Evolutionary conservation across 2,888 invertebrate species (phyloP), one percentile per base, ranked within the genome.

Genomic region (Meteorus colon): DNA sequence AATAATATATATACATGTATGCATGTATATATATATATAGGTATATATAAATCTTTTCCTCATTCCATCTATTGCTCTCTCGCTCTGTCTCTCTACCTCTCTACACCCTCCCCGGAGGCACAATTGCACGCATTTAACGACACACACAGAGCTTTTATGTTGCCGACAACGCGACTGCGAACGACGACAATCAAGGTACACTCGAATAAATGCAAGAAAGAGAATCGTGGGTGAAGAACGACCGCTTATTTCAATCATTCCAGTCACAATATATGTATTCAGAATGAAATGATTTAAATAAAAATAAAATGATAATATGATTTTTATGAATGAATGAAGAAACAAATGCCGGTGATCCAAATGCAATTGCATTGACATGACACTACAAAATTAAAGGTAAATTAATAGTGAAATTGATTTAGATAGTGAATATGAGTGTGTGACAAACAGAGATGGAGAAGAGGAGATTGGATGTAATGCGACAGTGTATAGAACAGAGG

Each of bases 91-190:
- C 75, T 69, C 68, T 41, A 41, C 8, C 19, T 48, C 8, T 48
- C 4, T 55, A 67, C 65, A 59, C 65, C 67, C 73, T 78, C 63
- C 74, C 76, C 79, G 80, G 76, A 81, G 82, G 82, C 81, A 84
- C 85, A 85, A 85, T 86, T 82, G 84, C 81, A 80, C 83, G 84
- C 84, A 82, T 83, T 85, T 85, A 84, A 84, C 83, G 84, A 81
- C 80, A 77, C 19, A 55, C 19, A 55, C 19, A 10, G 4, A 75
- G 80, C 85, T 84, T 84, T 86, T 84, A 85, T 84, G 84, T 85
- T 79, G 85, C 85, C 86, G 85, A 82, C 84, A 75, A 79, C 37
- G 72, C 63, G 74, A 80, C 73, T 81, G n/a, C 48, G 48, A 48
- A 48, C 48, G n/a, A 48, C 48, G 4, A 48, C 55, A 5, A 55